These are phyloP conservation scores for Zaprionus gabonicus DNA, from an alignment of 1,140 invertebrate genomes.

Conservation along the genomic window DNA sequence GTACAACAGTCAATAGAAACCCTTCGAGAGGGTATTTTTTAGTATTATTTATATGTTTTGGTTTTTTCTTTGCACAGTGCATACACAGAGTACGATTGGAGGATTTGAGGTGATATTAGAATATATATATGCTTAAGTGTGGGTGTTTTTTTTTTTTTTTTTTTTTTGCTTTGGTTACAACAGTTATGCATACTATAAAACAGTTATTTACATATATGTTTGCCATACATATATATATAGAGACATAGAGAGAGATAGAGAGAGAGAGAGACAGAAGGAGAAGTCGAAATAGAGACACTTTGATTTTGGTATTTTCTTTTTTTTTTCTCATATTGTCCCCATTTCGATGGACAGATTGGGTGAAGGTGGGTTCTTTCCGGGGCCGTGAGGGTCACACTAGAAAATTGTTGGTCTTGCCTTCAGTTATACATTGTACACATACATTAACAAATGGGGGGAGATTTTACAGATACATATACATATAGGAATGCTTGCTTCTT, in stretches of 20 bases:
- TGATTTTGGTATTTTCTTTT: slow-evolving; percentile 11
- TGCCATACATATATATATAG: slow-evolving; percentile 24
- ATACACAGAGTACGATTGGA: slow-evolving; percentile 50
- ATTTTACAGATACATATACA: slow-evolving; percentile 7
- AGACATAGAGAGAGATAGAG: slow-evolving; percentile 1
- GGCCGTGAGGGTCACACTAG: slow-evolving; percentile 17
- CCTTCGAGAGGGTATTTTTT: slow-evolving; percentile 27
- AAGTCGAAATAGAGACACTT: slow-evolving; percentile 23
- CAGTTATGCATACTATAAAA: slow-evolving; percentile 58
- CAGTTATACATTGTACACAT: neutral
- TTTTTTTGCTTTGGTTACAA: slow-evolving; percentile 43
- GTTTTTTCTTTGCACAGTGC: slow-evolving; percentile 68
- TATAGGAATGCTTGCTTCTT: too few relatives aligned
- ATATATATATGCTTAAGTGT: slow-evolving; percentile 16
- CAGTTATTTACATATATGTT: slow-evolving; percentile 24
- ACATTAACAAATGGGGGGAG: slow-evolving; percentile 3
- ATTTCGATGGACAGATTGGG: slow-evolving; percentile 1
- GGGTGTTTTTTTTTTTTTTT: slow-evolving; percentile 11
- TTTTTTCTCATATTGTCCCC: slow-evolving; percentile 14
- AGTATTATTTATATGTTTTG: slow-evolving; percentile 28
- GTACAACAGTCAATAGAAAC: slow-evolving; percentile 63
- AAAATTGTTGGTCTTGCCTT: neutral
- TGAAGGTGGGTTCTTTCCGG: neutral
- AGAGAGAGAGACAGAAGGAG: slow-evolving; percentile 5
- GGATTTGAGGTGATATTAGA: slow-evolving; percentile 24